These are phyloP conservation scores for Xestia ashworthii DNA, from an alignment of 2,888 invertebrate species.

Conservation along the genomic window DNA sequence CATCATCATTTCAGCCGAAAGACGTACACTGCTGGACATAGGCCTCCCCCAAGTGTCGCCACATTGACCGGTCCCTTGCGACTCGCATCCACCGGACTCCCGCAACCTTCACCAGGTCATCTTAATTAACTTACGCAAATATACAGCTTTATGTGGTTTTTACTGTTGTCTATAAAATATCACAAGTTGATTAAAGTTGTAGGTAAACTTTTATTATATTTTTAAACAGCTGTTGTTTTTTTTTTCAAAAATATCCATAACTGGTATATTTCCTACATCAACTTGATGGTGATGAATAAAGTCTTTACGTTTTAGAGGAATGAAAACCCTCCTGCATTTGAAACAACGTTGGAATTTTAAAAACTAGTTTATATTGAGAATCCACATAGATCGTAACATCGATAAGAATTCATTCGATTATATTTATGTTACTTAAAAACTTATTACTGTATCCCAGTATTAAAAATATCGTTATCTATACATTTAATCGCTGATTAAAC, in stretches of 20 bases:
- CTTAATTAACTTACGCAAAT: no score
- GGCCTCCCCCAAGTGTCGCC: no score
- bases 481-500: slow-evolving; percentile 61
- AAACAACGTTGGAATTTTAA: slow-evolving; percentile 2
- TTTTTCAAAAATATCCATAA: not conserved
- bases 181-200: not conserved
- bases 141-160: not conserved
- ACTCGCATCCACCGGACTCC: no score
- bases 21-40: no score
- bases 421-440: slow-evolving; percentile 46
- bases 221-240: not conserved
- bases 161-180: slow-evolving; percentile 13
- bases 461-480: slow-evolving; percentile 57
- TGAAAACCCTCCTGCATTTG: not conserved
- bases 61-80: no score
- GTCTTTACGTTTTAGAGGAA: not conserved
- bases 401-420: slow-evolving; percentile 47
- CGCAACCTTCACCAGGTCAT: no score
- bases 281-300: not conserved
- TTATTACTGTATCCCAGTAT: slow-evolving; percentile 16
- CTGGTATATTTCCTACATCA: not conserved
- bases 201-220: not conserved
- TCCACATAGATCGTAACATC: not conserved
- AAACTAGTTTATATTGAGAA: slow-evolving; percentile 9
- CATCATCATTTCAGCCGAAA: no score